phyloP scores from a whole-genome alignment of 1,140 invertebrate genomes.

The Drosophila willistoni region DNA sequence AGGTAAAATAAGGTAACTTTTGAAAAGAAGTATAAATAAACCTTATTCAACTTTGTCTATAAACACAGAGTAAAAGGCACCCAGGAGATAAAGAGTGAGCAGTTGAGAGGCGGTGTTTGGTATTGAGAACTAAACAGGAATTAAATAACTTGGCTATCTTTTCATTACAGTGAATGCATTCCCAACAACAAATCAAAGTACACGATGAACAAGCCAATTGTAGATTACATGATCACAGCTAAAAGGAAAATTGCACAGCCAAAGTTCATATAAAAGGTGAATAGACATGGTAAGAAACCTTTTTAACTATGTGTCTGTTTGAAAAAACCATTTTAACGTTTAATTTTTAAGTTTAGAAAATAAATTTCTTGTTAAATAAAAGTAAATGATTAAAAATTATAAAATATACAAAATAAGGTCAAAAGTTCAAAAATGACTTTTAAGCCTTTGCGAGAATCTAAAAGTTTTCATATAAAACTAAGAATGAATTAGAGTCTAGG shows the following conservation, averaged over 20 bases:
- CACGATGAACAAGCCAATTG: background rate
- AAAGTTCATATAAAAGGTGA: background rate
- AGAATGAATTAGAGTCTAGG: too few relatives aligned
- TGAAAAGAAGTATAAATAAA: conserved; percentile 14
- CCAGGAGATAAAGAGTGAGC: background rate
- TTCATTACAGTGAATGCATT: conserved; percentile 30
- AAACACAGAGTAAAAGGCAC: conserved; percentile 1
- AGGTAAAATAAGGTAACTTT: conserved; percentile 41
- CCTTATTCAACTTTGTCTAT: conserved; percentile 47
- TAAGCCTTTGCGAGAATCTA: too few relatives aligned
- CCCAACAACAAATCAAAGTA: conserved; percentile 23
- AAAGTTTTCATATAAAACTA: too few relatives aligned
- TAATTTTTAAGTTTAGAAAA: too few relatives aligned
- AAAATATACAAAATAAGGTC: too few relatives aligned
- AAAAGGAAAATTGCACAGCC: background rate
- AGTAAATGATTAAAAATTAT: too few relatives aligned
- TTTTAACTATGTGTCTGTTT: background rate
- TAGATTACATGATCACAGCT: background rate
- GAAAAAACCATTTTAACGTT: too few relatives aligned
- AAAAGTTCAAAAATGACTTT: too few relatives aligned
- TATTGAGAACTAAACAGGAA: background rate
- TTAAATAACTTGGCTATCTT: conserved; percentile 23
- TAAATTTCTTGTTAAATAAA: too few relatives aligned
- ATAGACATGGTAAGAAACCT: background rate
- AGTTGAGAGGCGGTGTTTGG: background rate